These are phyloP conservation scores for Chamaea fasciata DNA, from an alignment of 2,113 vertebrate species.

Conservation along the genomic window DNA sequence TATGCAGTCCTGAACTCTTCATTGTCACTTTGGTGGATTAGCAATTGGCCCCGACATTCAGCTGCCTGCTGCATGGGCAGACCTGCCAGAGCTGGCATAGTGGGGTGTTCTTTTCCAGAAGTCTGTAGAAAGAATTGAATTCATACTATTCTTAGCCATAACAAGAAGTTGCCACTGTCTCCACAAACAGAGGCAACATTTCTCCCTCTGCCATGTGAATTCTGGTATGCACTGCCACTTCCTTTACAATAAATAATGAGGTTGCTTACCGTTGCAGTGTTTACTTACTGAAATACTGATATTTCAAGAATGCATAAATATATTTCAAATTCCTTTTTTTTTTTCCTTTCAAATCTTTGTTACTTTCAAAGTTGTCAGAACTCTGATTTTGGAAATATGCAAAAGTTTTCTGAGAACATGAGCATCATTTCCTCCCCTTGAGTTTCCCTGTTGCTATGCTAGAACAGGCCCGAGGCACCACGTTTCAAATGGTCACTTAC, in stretches of 20 bases:
- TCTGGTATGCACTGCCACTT: neutral
- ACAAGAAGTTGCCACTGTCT: neutral
- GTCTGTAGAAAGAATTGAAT: neutral
- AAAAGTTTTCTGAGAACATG: neutral
- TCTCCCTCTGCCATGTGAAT: neutral
- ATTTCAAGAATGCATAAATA: neutral
- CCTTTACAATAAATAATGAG: neutral
- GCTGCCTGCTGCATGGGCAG: accelerated
- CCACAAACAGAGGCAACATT: neutral
- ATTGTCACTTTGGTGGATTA: neutral
- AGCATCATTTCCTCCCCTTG: neutral
- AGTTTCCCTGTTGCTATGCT: neutral
- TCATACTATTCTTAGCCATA: neutral
- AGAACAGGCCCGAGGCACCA: neutral
- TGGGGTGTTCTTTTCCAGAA: neutral
- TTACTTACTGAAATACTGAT: neutral
- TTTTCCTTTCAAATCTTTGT: neutral
- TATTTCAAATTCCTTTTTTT: neutral
- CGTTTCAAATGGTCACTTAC: neutral
- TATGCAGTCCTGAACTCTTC: neutral
- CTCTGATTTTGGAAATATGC: neutral
- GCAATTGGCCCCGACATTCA: accelerated
- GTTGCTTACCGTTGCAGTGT: neutral
- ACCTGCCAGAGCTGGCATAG: neutral
- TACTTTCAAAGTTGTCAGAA: neutral